Evolutionary conservation across 2,888 invertebrate species (phyloP).

Genomic region (Dorcus parallelipipedus): DNA sequence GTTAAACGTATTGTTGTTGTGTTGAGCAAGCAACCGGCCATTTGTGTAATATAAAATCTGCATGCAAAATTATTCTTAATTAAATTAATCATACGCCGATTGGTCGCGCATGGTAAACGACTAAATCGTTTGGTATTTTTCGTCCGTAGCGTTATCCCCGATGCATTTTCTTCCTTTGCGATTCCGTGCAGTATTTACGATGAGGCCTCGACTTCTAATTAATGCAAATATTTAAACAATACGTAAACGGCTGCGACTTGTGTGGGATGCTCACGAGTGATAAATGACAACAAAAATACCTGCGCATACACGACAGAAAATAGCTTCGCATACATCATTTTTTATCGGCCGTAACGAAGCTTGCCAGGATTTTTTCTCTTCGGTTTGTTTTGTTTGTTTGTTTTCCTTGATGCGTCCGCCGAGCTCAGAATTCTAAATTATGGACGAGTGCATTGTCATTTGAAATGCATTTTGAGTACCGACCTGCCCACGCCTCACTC

Average conservation of each 20-base stretch:
- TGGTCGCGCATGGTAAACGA: no score
- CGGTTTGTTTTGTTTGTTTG: neutral
- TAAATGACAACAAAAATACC: neutral
- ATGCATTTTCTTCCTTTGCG: no score
- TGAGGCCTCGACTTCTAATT: neutral
- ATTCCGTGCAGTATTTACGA: no score
- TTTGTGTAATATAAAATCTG: no score
- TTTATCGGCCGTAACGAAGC: neutral
- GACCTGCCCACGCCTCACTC: neutral
- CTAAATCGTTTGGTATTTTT: no score
- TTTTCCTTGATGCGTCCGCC: neutral
- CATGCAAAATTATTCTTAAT: no score
- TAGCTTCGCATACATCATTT: neutral
- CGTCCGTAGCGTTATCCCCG: no score
- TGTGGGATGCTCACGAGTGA: neutral
- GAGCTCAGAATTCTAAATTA: neutral
- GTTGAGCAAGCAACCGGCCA: no score
- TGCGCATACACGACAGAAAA: neutral
- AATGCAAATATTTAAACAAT: conserved; percentile 2
- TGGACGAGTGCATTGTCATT: neutral
- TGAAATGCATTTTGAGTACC: neutral
- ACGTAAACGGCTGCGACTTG: neutral
- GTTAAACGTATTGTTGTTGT: no score
- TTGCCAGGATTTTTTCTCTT: neutral
- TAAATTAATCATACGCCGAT: no score